Base-by-base conservation (phyloP, 2,113 vertebrate species). In the Irena cyanogastra region DNA sequence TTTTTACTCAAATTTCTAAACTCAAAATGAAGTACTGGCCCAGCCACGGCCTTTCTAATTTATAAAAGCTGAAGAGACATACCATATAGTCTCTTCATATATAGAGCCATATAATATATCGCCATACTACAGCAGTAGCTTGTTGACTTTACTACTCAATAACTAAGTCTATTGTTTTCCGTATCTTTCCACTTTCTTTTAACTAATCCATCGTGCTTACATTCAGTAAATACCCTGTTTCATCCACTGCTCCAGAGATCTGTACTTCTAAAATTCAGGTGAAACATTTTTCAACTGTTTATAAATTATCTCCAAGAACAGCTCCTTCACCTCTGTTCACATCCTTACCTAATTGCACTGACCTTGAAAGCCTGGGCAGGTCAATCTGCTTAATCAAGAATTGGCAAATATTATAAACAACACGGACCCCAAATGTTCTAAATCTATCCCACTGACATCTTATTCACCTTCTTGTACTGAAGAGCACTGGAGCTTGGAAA, bases 371-470 rank as follows among this genome's bases (percentile, higher is more conserved):
- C 57, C 57, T 11, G 7, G 57, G 18, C 81, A 77, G 94, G 88
- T 96, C 13, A 6, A 97, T 93, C 44, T 39, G 61, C 85, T 96
- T 97, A 95, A 97, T 96, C 89, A 95, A 95, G 94, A 93, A 95
- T 87, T 94, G 95, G 83, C 92, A 97, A 97, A 97, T 93, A 89
- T 96, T 95, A 93, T 41, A 97, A 96, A 97, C 3, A 59, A 95
- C 54, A 56, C 30, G 59, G 72, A 54, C 7, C n/a, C 57, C 45
- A 81, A 75, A 69, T n/a, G 33, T 39, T 89, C 79, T 88, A 92
- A 94, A 94, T 95, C 96, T 95, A 93, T 77, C 45, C 69, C 75
- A 92, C 37, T 89, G 93, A 96, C 94, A 94, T 78, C 49, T 91
- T 83, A 88, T 71, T 97, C 92, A 87, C 90, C 69, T 96, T 97